phyloP scores from a whole-genome alignment of 2,888 invertebrate species.

The Pherbina coryleti region DNA sequence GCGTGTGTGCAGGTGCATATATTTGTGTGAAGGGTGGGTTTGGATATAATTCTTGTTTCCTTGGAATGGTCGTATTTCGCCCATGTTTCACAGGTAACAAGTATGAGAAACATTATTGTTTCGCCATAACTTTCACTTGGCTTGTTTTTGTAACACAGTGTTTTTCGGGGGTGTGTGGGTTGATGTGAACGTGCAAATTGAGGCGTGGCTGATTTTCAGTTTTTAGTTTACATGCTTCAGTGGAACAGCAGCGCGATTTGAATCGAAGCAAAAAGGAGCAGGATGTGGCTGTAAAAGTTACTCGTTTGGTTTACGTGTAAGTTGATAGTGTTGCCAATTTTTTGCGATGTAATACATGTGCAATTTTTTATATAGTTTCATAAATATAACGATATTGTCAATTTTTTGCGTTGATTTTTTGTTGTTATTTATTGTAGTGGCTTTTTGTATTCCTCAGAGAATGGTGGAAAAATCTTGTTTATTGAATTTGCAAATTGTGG shows the following conservation, averaged over 20 bases:
- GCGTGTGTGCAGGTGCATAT: neutral
- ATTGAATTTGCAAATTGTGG: constrained; percentile 1
- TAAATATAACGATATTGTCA: neutral
- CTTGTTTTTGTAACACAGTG: too few species aligned
- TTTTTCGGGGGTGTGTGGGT: too few species aligned
- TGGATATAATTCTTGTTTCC: neutral
- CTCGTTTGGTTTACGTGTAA: neutral
- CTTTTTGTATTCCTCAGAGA: neutral
- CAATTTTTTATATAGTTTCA: too few species aligned
- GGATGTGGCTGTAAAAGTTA: too few species aligned
- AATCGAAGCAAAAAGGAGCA: too few species aligned
- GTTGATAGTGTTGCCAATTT: neutral
- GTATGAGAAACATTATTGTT: neutral
- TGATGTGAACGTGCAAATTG: too few species aligned
- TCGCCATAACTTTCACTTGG: neutral
- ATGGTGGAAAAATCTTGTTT: neutral
- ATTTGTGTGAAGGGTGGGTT: neutral
- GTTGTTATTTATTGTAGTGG: neutral
- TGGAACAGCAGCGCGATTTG: too few species aligned
- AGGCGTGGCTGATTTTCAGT: too few species aligned
- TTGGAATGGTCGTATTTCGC: neutral
- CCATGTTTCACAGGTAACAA: neutral
- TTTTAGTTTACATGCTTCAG: too few species aligned
- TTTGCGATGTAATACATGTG: neutral
- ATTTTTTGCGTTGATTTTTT: neutral